A percentile compares a stretch with the other conserved stretches of the same genome.
These are phyloP conservation scores for Osmoderma eremita DNA, from an alignment of 2,888 invertebrate genomes.

Conservation along the genomic window DNA sequence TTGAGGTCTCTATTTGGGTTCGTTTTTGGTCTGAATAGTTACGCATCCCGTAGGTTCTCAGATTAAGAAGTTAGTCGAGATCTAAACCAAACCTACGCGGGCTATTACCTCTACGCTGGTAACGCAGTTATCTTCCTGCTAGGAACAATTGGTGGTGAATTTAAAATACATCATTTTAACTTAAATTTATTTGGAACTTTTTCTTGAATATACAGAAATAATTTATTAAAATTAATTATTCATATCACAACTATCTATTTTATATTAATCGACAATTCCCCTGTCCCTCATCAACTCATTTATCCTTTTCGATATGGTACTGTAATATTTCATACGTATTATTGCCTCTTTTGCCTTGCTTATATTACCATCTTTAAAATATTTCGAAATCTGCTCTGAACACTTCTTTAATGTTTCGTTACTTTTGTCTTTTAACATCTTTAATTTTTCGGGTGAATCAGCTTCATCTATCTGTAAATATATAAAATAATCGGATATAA, in stretches of 20 bases:
- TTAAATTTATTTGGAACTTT: no score
- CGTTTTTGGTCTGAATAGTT: no score
- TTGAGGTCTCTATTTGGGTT: no score
- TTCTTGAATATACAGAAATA: no score
- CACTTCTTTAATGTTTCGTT: constrained; percentile 67
- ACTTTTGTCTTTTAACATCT: constrained; percentile 58
- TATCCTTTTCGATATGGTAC: constrained; percentile 81
- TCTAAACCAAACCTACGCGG: no score
- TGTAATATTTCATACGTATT: constrained; percentile 85
- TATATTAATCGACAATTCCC: constrained; percentile 66
- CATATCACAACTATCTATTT: not conserved
- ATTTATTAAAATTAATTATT: no score
- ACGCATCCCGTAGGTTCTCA: no score
- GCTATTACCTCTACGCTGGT: no score
- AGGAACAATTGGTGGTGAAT: no score
- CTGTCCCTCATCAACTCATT: constrained; percentile 71
- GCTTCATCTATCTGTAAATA: constrained; percentile 41
- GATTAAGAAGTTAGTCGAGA: no score
- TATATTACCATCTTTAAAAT: constrained; percentile 74
- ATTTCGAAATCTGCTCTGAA: constrained; percentile 69
- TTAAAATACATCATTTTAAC: no score
- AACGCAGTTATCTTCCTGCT: no score
- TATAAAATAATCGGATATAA: not conserved
- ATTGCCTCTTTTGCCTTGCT: constrained; percentile 73
- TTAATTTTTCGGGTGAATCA: constrained; percentile 30